Conservation (phyloP, 2,113 vertebrate species). For the Larimichthys crocea region DNA sequence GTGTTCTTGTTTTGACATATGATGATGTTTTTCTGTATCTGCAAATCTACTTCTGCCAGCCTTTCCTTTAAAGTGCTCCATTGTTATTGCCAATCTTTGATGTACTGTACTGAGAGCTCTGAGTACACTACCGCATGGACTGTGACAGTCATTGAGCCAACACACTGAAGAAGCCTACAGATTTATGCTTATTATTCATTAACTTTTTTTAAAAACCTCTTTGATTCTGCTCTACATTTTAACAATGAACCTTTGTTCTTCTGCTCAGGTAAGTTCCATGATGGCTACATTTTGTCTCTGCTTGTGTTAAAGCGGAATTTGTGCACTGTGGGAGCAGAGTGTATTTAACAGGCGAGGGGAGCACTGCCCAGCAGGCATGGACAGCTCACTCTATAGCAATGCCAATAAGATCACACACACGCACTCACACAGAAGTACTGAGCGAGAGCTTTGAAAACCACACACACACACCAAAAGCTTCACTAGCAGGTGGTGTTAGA, state of each 20-base stretch:
- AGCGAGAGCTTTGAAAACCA: conserved; percentile 34
- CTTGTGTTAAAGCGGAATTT: conserved; percentile 1
- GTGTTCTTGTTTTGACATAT: background rate
- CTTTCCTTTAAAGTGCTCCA: background rate
- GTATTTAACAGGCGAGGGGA: conserved; percentile 34
- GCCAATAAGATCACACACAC: conserved; percentile 16
- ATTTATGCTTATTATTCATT: background rate
- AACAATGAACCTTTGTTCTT: too few species aligned
- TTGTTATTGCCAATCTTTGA: conserved; percentile 7
- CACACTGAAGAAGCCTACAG: background rate
- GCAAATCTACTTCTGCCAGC: background rate
- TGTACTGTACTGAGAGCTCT: background rate
- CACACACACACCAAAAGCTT: conserved; percentile 16
- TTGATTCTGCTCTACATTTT: background rate
- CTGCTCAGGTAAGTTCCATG: background rate
- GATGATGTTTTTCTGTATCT: background rate
- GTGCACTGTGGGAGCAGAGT: background rate
- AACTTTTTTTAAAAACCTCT: background rate
- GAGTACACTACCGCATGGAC: background rate
- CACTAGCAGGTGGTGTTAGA: conserved; percentile 26
- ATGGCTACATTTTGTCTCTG: conserved; percentile 11
- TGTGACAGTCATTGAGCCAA: background rate
- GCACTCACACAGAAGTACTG: background rate
- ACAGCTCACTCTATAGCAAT: conserved; percentile 27
- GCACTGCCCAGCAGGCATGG: conserved; percentile 27